Base-by-base conservation (phyloP, 2,113 vertebrate species). In the Megaceryle maxima region DNA sequence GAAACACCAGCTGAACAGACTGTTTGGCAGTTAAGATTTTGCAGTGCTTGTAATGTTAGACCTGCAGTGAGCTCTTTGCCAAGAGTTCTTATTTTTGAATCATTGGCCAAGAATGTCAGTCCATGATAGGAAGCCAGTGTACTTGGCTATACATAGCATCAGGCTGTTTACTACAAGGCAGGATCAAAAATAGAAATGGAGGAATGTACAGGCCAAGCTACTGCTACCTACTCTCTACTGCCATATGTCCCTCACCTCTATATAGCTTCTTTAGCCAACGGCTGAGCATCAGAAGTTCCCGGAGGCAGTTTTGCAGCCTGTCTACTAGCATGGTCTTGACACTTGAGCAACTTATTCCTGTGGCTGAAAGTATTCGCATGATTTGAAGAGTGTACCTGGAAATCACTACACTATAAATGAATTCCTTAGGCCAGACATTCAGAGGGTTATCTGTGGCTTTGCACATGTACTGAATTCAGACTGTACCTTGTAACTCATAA, bases 391-490 rank as follows among this genome's bases (percentile, higher is more conserved):
- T 28, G 35, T 64, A 7, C 33, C 12, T 88, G 68, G 60, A 66
- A 64, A n/a, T 90, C 41, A 16, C 37, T 56, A 6, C 73, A 43
- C 26, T 79, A 9, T 63, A 35, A 78, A 39, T 53, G 55, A 18
- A 17, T 77, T 83, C 48, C 12, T 53, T 41, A 39, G 2, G 31
- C 10, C 53, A 76, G 78, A 12, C 9, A 17, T 69, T 57, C 57
- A 12, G 1, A 66, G 46, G 24, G 10, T 80, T 50, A 17, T 14
- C 15, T 70, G 6, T 51, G 56, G 35, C 57, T 93, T 76, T 79
- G 48, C 51, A 16, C 41, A 22, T 0, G 0, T 41, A 15, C 41
- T 60, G 50, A 48, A 48, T 53, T 76, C 2, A 0, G 21, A 17
- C 56, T 75, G 44, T 35, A 60, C 60, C 28, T 51, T 39, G 11